A percentile compares a stretch with the other conserved stretches of the same genome.
Evolutionary conservation across 1,140 invertebrate genomes (phyloP).

Genomic region (Phthorimaea operculella): DNA sequence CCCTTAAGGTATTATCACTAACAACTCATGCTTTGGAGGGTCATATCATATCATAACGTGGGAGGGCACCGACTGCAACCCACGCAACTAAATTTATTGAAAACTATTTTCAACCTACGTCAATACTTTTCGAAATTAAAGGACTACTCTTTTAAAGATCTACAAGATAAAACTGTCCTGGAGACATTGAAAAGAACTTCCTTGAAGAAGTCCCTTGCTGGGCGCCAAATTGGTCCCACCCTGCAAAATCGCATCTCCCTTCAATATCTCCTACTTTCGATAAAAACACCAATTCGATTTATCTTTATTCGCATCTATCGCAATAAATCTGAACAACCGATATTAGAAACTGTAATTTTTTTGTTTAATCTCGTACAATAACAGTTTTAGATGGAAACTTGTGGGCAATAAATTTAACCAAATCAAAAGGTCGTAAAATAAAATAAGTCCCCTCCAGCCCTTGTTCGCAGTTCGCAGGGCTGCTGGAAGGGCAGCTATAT

Average conservation of each 20-base stretch:
- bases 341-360: background rate
- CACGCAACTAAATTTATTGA: too few species aligned
- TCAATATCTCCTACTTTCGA: background rate
- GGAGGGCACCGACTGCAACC: too few species aligned
- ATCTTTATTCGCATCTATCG: background rate
- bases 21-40: too few species aligned
- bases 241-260: background rate
- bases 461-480: background rate
- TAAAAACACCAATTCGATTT: background rate
- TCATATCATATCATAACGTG: too few species aligned
- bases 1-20: too few species aligned
- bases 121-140: too few species aligned
- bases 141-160: too few species aligned
- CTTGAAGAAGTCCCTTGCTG: constrained; percentile 13
- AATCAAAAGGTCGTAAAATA: constrained; percentile 28
- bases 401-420: constrained; percentile 22
- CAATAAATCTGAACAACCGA: background rate
- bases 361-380: background rate
- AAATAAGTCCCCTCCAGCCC: constrained; percentile 6
- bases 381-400: constrained; percentile 1
- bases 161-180: too few species aligned
- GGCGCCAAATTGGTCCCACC: background rate
- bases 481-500: background rate
- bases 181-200: constrained; percentile 10
- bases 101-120: too few species aligned